Evolutionary conservation across 2,113 vertebrate species (phyloP).

Genomic region (Takifugu bimaculatus): DNA sequence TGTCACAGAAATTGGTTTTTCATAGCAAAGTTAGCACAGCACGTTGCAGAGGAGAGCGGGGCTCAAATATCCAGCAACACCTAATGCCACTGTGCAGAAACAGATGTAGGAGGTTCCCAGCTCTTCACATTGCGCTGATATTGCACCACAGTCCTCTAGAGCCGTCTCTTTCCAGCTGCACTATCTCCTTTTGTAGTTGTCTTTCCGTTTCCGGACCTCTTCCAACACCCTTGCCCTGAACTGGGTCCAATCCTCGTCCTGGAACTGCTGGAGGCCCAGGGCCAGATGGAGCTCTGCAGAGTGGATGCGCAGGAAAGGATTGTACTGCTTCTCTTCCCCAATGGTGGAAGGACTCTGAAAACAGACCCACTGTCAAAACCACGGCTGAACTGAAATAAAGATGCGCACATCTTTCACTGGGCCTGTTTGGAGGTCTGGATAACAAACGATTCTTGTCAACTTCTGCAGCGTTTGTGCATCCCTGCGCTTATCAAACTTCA

Average conservation of each 20-base stretch:
- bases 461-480: background rate
- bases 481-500: background rate
- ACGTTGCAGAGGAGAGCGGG: conserved; percentile 5
- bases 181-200: conserved; percentile 81
- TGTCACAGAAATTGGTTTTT: background rate
- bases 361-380: background rate
- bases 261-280: conserved; percentile 76
- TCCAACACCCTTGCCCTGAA: conserved; percentile 88
- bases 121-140: background rate
- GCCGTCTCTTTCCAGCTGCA: background rate
- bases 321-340: conserved; percentile 90
- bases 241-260: conserved; percentile 71
- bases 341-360: conserved; percentile 90
- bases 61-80: background rate
- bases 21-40: conserved; percentile 5
- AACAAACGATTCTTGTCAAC: background rate
- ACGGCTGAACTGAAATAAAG: background rate
- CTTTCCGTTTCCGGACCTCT: conserved; percentile 86
- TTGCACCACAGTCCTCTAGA: background rate
- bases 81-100: conserved; percentile 21
- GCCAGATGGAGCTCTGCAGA: conserved; percentile 80
- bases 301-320: conserved; percentile 92
- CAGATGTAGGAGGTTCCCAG: too few relatives aligned
- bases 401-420: background rate
- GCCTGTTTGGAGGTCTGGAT: background rate